Percentiles rank a stretch among this genome's conserved stretches.
Conservation (phyloP, 2,888 invertebrate genomes). For the Drosophila siamana region DNA sequence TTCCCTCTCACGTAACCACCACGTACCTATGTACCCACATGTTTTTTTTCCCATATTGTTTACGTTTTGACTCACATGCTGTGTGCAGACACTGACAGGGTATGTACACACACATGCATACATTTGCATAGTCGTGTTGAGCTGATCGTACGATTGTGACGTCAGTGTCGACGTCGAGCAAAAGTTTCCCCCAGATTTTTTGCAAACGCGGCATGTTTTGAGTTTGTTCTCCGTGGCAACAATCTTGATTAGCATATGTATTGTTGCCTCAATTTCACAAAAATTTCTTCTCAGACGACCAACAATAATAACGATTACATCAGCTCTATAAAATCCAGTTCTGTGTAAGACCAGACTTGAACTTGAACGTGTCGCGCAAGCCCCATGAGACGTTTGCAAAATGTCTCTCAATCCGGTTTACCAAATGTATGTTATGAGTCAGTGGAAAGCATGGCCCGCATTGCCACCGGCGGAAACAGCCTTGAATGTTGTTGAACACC, state of each 20-base stretch:
- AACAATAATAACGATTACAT: constrained; percentile 49
- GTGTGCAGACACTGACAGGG: constrained; percentile 25
- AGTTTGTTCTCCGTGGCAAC: constrained; percentile 30
- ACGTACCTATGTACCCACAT: constrained; percentile 13
- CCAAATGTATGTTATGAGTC: constrained; percentile 30
- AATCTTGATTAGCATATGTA: constrained; percentile 22
- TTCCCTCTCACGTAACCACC: constrained; percentile 1
- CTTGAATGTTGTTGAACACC: constrained; percentile 26
- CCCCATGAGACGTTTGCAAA: constrained; percentile 28
- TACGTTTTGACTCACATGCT: constrained; percentile 35
- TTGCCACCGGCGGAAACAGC: constrained; percentile 12
- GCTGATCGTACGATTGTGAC: constrained; percentile 56
- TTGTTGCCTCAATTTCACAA: constrained; percentile 16
- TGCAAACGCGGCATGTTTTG: constrained; percentile 11
- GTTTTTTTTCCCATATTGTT: constrained; percentile 32
- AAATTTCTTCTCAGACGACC: constrained; percentile 26
- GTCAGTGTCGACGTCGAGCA: constrained; percentile 30
- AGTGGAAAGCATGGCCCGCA: constrained; percentile 6
- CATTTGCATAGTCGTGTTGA: background rate
- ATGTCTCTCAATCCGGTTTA: constrained; percentile 42
- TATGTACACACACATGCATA: background rate
- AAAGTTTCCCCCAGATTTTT: constrained; percentile 22
- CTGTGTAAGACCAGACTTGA: constrained; percentile 49
- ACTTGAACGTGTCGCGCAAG: constrained; percentile 32
- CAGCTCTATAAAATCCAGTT: constrained; percentile 39